Evolutionary conservation across 2,113 vertebrate species (phyloP), one percentile per base, ranked within the genome.

Genomic region (Odocoileus virginianus): DNA sequence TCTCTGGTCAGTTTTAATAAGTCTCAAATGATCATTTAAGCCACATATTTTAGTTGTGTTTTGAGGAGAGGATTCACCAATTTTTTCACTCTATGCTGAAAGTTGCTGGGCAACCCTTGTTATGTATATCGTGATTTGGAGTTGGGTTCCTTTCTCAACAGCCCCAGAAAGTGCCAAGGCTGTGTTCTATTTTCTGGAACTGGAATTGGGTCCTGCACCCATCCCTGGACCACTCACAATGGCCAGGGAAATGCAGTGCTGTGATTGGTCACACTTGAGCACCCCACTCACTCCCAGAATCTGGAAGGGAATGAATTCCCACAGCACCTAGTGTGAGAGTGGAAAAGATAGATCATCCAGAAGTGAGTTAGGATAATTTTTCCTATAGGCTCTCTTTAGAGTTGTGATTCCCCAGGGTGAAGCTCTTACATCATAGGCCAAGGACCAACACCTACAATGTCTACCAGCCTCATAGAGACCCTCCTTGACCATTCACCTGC

Each of bases 1-100:
- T 43, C 28, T 88, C 52, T 55, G 64, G 28, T 96, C 52, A 85
- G 16, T 58, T 87, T 88, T 50, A 23, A 96, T 55, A 88, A 17
- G 54, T 88, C 36, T 67, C 9, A 95, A 79, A 93, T 60, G 14
- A 21, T 64, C 64, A 64, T 83, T 25, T 45, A 40, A 36, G 33
- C 30, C 33, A 58, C 13, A 23, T 19, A 43, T 92, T 36, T 45
- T 50, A 27, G n/a, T n/a, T 64, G 15, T 81, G 8, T 87, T 92
- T 76, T 33, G 27, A 89, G 45, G 4, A 89, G 19, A 94, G 27
- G 30, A 85, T 33, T 84, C 30, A 57, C 13, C 8, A 11, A 30
- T 50, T 7, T 88, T 21, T 88, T 85, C 23, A 57, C 5, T 88
- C 43, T 33, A 8, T 78, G 30, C 52, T 1, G 9, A 60, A 95